These are phyloP conservation scores for Musca domestica DNA, from an alignment of 1,140 invertebrate species.

Conservation along the genomic window DNA sequence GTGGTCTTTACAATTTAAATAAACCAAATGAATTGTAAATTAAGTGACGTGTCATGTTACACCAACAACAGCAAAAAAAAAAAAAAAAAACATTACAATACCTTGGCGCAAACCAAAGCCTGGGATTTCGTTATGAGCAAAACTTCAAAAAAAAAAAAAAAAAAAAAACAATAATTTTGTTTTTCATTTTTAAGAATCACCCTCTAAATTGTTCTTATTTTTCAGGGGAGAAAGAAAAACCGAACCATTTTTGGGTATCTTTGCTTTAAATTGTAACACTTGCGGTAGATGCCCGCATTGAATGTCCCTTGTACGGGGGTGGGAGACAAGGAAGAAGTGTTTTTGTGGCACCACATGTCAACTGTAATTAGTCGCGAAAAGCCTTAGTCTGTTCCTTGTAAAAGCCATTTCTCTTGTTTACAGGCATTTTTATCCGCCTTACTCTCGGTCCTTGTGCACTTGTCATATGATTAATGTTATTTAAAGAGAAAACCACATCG, in stretches of 20 bases:
- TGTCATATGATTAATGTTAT: slow-evolving; percentile 30
- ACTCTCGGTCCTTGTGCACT: slow-evolving; percentile 20
- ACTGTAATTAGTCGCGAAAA: slow-evolving; percentile 28
- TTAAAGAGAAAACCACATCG: slow-evolving; percentile 12
- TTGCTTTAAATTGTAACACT: not conserved
- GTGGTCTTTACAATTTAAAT: not conserved
- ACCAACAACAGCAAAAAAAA: slow-evolving; percentile 16
- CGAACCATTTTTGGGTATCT: slow-evolving; percentile 1
- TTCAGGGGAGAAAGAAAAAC: not conserved
- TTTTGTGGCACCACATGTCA: slow-evolving; percentile 32
- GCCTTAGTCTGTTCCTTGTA: slow-evolving; percentile 4
- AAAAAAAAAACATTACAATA: not conserved
- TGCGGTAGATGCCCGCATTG: not conserved
- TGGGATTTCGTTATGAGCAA: not conserved
- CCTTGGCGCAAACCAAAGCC: no score
- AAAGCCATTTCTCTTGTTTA: not conserved
- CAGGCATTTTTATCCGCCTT: not conserved
- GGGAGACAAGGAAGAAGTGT: not conserved
- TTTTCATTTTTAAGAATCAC: slow-evolving; percentile 17
- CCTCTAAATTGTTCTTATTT: slow-evolving; percentile 15
- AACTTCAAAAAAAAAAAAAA: no score
- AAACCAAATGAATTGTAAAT: slow-evolving; percentile 32
- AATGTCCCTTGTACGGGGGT: not conserved
- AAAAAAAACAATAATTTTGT: not conserved
- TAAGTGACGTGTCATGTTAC: slow-evolving; percentile 32